These are phyloP conservation scores for Pemphigus obesinymphae DNA, from an alignment of 1,140 invertebrate species.

Conservation along the genomic window DNA sequence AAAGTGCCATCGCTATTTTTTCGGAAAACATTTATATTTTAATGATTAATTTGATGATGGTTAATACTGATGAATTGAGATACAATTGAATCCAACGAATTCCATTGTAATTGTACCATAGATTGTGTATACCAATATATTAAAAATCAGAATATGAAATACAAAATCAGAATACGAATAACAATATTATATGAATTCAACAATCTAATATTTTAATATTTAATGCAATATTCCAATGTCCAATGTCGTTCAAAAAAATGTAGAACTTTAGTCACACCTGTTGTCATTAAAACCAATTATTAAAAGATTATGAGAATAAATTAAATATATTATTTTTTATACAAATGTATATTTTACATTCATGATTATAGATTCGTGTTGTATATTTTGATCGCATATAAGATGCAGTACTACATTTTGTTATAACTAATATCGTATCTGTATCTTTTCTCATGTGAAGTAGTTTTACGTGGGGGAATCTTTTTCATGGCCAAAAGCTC, in stretches of 20 bases:
- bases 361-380: not conserved
- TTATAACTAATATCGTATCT: not conserved
- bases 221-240: too few relatives aligned
- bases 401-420: not conserved
- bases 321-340: not conserved
- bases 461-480: not conserved
- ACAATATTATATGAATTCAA: not conserved
- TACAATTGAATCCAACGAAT: not conserved
- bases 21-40: not conserved
- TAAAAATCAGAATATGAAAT: not conserved
- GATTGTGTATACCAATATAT: not conserved
- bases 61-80: not conserved
- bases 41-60: too few relatives aligned
- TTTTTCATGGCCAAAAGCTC: slow-evolving; percentile 25
- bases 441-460: not conserved
- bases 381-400: not conserved
- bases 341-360: not conserved
- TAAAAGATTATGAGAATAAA: not conserved
- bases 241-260: not conserved
- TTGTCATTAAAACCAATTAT: not conserved
- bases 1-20: not conserved
- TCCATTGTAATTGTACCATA: not conserved
- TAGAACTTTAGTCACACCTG: not conserved
- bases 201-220: too few relatives aligned
- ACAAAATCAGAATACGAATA: not conserved